Percentiles rank a stretch among this genome's conserved stretches.
Evolutionary conservation across 2,797 vertebrate species (phyloP).

Genomic region (Ambastaia sidthimunki): DNA sequence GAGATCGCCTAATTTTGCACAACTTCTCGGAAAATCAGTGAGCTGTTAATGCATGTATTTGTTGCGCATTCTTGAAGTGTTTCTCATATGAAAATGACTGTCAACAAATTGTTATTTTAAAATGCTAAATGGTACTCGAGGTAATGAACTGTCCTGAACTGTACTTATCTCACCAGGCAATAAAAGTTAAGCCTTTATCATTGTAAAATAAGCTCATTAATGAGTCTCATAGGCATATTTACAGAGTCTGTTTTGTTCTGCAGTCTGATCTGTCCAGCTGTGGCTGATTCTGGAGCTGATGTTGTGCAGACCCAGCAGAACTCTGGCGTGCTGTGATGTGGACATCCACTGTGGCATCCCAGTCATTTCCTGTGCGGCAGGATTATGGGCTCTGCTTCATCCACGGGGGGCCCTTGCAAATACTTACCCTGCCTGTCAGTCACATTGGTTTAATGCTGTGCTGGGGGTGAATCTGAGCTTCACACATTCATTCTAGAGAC

Average conservation of each 20-base stretch:
- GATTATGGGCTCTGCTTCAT: slow-evolving; percentile 90
- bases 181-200: slow-evolving; percentile 63
- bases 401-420: slow-evolving; percentile 86
- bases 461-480: slow-evolving; percentile 72
- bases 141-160: slow-evolving; percentile 13
- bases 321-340: slow-evolving; percentile 87
- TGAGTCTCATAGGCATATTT: slow-evolving; percentile 74
- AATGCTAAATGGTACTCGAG: slow-evolving; percentile 10
- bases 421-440: slow-evolving; percentile 67
- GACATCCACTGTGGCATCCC: slow-evolving; percentile 92
- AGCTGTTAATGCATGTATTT: slow-evolving; percentile 16
- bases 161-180: slow-evolving; percentile 54
- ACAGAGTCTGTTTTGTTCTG: slow-evolving; percentile 73
- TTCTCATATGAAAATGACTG: slow-evolving; percentile 35
- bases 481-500: background rate
- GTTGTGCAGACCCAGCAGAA: slow-evolving; percentile 82
- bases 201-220: slow-evolving; percentile 59
- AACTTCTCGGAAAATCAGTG: slow-evolving; percentile 24
- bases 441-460: slow-evolving; percentile 83
- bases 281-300: slow-evolving; percentile 82
- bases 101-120: slow-evolving; percentile 15
- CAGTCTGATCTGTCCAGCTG: slow-evolving; percentile 75
- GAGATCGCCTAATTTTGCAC: slow-evolving; percentile 19
- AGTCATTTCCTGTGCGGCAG: slow-evolving; percentile 96
- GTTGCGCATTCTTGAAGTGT: slow-evolving; percentile 50